These are phyloP conservation scores for Drosophila arawakana DNA, from an alignment of 1,140 invertebrate genomes.

Conservation along the genomic window DNA sequence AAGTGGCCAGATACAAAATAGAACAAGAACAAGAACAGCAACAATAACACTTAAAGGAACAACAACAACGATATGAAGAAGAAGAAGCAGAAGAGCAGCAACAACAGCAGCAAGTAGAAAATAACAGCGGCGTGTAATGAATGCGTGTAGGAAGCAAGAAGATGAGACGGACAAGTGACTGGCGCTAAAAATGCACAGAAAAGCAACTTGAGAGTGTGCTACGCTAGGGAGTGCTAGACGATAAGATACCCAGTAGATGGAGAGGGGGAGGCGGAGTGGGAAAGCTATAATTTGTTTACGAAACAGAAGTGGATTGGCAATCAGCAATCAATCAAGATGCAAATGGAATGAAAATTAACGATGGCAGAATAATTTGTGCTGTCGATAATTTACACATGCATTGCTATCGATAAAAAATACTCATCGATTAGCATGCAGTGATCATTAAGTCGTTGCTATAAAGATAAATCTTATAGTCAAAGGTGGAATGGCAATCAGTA, in stretches of 20 bases:
- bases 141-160: slow-evolving; percentile 46
- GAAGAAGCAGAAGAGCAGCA: slow-evolving; percentile 21
- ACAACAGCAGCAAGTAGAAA: not conserved
- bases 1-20: slow-evolving; percentile 80
- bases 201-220: not conserved
- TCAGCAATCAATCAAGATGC: not conserved
- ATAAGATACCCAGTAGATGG: slow-evolving; percentile 16
- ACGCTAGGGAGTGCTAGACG: not conserved
- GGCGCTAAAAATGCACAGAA: slow-evolving; percentile 22
- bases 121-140: slow-evolving; percentile 47
- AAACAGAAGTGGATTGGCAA: not conserved
- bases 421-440: too few relatives aligned
- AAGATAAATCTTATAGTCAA: too few relatives aligned
- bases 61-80: not conserved
- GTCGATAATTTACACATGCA: too few relatives aligned
- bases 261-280: not conserved
- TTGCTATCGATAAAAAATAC: too few relatives aligned
- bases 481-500: too few relatives aligned
- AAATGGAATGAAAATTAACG: not conserved
- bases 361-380: not conserved
- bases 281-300: not conserved
- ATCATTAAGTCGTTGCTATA: too few relatives aligned
- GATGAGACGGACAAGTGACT: slow-evolving; percentile 12
- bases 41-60: not conserved
- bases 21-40: slow-evolving; percentile 50